Conservation (phyloP, 2,888 invertebrate species). For the Brachyptera risi region DNA sequence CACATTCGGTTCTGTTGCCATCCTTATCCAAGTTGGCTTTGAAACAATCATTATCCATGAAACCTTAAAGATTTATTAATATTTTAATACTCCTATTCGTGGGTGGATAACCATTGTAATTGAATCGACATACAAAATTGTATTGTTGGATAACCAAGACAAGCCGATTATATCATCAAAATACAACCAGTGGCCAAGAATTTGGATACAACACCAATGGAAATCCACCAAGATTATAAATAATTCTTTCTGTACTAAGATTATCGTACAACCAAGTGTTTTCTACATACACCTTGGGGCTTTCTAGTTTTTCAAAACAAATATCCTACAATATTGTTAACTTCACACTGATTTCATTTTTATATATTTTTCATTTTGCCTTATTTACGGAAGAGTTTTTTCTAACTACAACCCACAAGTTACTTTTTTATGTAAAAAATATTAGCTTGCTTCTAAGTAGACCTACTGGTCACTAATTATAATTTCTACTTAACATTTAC, state of each 20-base stretch:
- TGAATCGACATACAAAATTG: neutral
- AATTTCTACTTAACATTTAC: conserved; percentile 1
- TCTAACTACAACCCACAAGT: neutral
- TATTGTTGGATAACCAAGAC: no score
- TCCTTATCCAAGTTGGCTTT: neutral
- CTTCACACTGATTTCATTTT: neutral
- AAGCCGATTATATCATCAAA: no score
- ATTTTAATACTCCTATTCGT: neutral
- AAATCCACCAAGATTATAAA: neutral
- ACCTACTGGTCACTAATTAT: no score
- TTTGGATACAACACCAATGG: neutral
- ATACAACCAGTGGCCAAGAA: no score
- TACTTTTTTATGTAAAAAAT: conserved; percentile 15
- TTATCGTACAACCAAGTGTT: neutral
- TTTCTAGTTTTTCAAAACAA: conserved; percentile 18
- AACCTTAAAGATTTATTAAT: neutral
- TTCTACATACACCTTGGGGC: conserved; percentile 4
- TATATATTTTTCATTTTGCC: conserved; percentile 1
- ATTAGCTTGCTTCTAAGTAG: no score
- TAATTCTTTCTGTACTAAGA: neutral
- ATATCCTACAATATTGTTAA: no score
- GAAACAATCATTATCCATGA: neutral
- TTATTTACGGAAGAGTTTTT: neutral
- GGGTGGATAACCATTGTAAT: neutral
- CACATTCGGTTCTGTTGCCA: neutral